These are phyloP conservation scores for Acanthosepion lycidas DNA, from an alignment of 2,888 invertebrate genomes.

Conservation along the genomic window DNA sequence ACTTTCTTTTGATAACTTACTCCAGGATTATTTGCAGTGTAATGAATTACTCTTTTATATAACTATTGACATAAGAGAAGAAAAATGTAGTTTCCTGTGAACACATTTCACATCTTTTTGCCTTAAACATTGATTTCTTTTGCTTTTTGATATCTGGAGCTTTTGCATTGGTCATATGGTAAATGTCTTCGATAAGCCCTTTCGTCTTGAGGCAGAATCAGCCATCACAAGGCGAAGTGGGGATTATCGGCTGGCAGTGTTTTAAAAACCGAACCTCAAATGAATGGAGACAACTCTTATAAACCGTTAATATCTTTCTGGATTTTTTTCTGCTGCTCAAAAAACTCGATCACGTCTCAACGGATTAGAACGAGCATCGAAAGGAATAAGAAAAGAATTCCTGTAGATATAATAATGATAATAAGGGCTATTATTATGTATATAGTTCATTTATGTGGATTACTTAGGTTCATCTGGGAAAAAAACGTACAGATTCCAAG, in stretches of 20 bases:
- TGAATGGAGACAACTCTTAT: slow-evolving; percentile 33
- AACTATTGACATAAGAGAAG: too few species aligned
- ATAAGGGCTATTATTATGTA: neutral
- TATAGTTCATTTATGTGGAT: neutral
- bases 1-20: too few species aligned
- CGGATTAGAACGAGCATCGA: neutral
- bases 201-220: neutral
- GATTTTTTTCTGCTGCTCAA: neutral
- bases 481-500: neutral
- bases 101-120: neutral
- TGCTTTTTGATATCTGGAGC: neutral
- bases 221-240: neutral
- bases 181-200: slow-evolving; percentile 18
- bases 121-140: neutral
- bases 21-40: too few species aligned
- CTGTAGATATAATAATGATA: neutral
- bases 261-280: neutral
- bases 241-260: slow-evolving; percentile 10
- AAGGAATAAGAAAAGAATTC: neutral
- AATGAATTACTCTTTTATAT: too few species aligned
- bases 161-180: neutral
- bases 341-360: slow-evolving; percentile 12
- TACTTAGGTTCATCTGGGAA: neutral
- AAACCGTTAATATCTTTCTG: neutral
- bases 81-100: neutral